Base-by-base conservation (phyloP, 1,140 invertebrate species). In the Drosophila jambulina region DNA sequence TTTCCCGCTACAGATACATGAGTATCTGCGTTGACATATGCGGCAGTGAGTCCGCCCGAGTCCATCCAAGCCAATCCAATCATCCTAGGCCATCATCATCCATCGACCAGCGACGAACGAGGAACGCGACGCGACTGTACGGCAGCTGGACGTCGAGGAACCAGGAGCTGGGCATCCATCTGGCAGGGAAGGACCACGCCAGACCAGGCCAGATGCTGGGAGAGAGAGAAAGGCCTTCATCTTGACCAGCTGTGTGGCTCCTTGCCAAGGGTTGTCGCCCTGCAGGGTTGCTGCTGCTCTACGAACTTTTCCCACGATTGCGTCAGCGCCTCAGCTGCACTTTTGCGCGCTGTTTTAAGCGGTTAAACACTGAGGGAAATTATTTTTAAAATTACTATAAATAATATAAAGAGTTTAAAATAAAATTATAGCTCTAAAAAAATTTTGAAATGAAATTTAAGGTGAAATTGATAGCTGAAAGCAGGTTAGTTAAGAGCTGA, bases 1-100 rank as follows among this genome's bases (percentile, higher is more conserved):
- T 87, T 87, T 88, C 68, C 78, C 77, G 84, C 84, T 80, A 78
- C 38, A 88, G 84, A 87, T 87, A 87, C 84, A 80, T 87, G 82
- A 88, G 84, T 83, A 87, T 83, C 82, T 87, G 64, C 59, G 59
- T 79, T 83, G 82, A 86, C 82, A 87, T 86, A 87, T 80, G 83
- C 69, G 54, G 38, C 51, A 34, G 13, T 38, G 49, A 38, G 64
- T 77, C 59, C 60, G 36, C 53, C 60, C 60, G 23, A 45, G 51
- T 42, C 56, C 40, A 62, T 70, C 49, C 75, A 64, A 49, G 23
- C 32, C 74, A 25, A 53, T 45, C 65, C 83, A 88, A 87, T 87
- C 84, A 80, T 77, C 84, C 84, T 88, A 88, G 83, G 76, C 83
- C 84, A 87, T 87, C 80, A 70, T 78, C 84, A 76, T 76, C 72